These are phyloP conservation scores for Drosophila mercatorum DNA, from an alignment of 2,888 invertebrate genomes.

Conservation along the genomic window DNA sequence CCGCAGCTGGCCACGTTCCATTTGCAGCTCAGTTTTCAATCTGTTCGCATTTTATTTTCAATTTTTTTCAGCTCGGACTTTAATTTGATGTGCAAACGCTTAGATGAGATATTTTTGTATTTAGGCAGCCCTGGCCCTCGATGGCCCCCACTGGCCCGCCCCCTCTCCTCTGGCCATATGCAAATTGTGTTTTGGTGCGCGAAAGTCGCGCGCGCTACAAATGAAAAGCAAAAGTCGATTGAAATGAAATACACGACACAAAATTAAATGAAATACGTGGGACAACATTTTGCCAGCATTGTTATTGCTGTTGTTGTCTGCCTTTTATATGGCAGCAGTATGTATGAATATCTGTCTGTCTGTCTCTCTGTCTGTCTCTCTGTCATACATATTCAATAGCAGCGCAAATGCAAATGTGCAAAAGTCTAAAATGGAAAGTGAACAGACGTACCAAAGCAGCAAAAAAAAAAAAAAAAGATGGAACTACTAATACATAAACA, in stretches of 20 bases:
- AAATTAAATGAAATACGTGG: slow-evolving; percentile 78
- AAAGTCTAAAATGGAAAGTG: slow-evolving; percentile 77
- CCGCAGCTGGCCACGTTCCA: slow-evolving; percentile 62
- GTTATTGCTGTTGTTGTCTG: slow-evolving; percentile 29
- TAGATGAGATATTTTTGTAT: slow-evolving; percentile 25
- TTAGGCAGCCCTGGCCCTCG: slow-evolving; percentile 14
- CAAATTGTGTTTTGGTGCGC: slow-evolving; percentile 63
- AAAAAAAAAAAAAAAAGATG: neutral
- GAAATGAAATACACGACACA: slow-evolving; percentile 76
- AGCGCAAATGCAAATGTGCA: slow-evolving; percentile 73
- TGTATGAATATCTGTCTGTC: slow-evolving; percentile 5
- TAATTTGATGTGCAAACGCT: slow-evolving; percentile 68
- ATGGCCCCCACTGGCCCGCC: neutral
- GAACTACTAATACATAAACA: slow-evolving; percentile 6
- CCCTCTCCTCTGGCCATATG: slow-evolving; percentile 49
- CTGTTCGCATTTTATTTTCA: slow-evolving; percentile 77
- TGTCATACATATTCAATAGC: slow-evolving; percentile 76
- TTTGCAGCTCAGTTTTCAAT: slow-evolving; percentile 72
- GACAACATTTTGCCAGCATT: slow-evolving; percentile 47
- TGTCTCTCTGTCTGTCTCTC: neutral
- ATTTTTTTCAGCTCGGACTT: slow-evolving; percentile 58
- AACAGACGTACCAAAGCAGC: slow-evolving; percentile 50
- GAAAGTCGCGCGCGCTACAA: slow-evolving; percentile 70
- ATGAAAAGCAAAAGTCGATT: slow-evolving; percentile 73
- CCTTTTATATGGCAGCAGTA: slow-evolving; percentile 24